These are phyloP conservation scores for Acleris sparsana DNA, from an alignment of 2,888 invertebrate genomes.

Conservation along the genomic window DNA sequence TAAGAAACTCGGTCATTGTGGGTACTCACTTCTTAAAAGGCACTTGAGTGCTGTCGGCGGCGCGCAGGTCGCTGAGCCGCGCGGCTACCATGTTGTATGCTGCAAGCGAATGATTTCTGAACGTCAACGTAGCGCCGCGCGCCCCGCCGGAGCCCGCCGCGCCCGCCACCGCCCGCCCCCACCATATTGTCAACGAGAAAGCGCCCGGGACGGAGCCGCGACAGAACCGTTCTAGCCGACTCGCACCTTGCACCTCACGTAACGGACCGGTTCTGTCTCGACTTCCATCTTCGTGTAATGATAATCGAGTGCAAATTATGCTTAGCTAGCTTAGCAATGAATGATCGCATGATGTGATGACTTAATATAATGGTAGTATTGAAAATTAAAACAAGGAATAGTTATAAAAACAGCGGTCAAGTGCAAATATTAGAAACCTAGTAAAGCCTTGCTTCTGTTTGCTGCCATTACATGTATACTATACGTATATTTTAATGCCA, in stretches of 20 bases:
- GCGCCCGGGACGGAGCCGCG: slow-evolving; percentile 51
- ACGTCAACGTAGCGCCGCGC: slow-evolving; percentile 75
- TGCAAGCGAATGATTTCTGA: slow-evolving; percentile 91
- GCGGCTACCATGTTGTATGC: slow-evolving; percentile 99
- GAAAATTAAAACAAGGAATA: neutral
- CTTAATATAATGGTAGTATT: neutral
- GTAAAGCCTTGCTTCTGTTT: too few species aligned
- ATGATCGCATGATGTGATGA: neutral
- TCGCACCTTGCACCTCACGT: too few species aligned
- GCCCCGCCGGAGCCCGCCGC: slow-evolving; percentile 47
- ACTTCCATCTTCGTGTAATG: slow-evolving; percentile 18
- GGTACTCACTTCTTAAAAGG: slow-evolving; percentile 98
- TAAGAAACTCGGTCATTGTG: too few species aligned
- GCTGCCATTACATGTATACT: too few species aligned
- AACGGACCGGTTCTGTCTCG: neutral
- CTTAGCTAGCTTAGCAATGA: slow-evolving; percentile 11
- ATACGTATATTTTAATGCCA: too few species aligned
- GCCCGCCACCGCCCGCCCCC: slow-evolving; percentile 45
- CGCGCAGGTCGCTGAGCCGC: slow-evolving; percentile 96
- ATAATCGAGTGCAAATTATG: slow-evolving; percentile 18
- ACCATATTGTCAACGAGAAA: slow-evolving; percentile 82
- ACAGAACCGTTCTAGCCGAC: slow-evolving; percentile 18
- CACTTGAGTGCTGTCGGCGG: slow-evolving; percentile 97
- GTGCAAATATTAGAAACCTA: too few species aligned
- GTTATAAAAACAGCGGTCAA: too few species aligned